Base-by-base conservation (phyloP, 2,797 vertebrate genomes). In the Enteromius mattozi region DNA sequence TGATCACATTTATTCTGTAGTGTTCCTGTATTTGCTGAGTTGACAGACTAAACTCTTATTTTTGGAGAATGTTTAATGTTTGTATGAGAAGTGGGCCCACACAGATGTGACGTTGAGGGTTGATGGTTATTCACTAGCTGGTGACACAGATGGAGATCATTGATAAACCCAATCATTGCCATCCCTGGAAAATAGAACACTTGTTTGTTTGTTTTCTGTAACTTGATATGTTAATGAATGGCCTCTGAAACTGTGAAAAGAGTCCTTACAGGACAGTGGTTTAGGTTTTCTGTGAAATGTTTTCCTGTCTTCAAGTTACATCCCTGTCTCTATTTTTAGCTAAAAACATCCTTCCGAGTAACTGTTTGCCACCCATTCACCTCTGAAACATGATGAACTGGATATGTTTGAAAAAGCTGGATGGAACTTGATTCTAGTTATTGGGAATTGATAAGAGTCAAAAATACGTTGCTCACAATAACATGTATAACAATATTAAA, bases 211-310 rank as follows among this genome's bases (percentile, higher is more conserved):
- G 56, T 8, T 76, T 35, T 21, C 21, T 3, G 13, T 21, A n/a
- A 66, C 17, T 49, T n/a, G 17, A 54, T 12, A n/a, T 78, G 59
- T 78, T 47, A 78, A 78, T 49, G 17, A 66, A 33, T 66, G 12
- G 1, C 59, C 24, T 8, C 17, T 40, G 13, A 40, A 59, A 17
- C 35, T 6, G 13, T n/a, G 24, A 75, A 24, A 24, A 59, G 3
- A 4, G 49, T 21, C 1, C 6, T 19, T 35, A 4, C 1, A n/a
- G 51, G 33, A 17, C 21, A 40, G 13, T 33, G 45, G 27, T n/a
- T 66, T 33, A 30, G 3, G 24, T 33, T 66, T 79, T 49, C 42
- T 2, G 9, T 42, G 42, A 79, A 65, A 47, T 49, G 10, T 63
- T 65, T 49, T 79, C 8, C 47, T 5, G 9, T 33, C 59, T 65